Base-by-base conservation (phyloP, 2,888 invertebrate genomes). In the Dasysyrphus albostriatus region DNA sequence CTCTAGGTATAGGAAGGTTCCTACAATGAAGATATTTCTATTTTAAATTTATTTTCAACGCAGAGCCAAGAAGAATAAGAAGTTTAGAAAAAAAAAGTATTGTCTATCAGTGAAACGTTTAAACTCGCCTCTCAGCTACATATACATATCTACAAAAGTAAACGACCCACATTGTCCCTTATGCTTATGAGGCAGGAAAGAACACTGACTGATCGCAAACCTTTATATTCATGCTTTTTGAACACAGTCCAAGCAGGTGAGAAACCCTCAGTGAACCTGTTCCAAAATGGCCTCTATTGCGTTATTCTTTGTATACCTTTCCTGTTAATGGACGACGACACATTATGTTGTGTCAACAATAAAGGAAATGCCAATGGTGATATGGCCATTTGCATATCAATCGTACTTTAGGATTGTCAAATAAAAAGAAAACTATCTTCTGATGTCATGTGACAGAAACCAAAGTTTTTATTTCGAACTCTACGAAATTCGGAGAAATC, bases 81-180 rank as follows among this genome's bases (percentile, higher is more conserved):
- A 58, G 16, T 34, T 54, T 6, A 78, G 24, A 3, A 24, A 56
- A 63, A 12, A 70, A 54, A 65, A 14, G 5, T 69, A 16, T 49
- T 34, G 1, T 44, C 47, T 69, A 58, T 63, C 32, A 81, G 69
- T 56, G 54, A 42, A 73, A 14, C 65, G 65, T 61, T 44, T 75
- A 34, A 54, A 54, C 58, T 70, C 69, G 12, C 19, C 59, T 4
- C 7, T 3, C 47, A 19, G 49, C 49, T 49, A 16, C 47, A 5
- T 44, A 2, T n/a, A 44, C 24, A 24, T 24, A 32, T 32, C 7
- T 16, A 47, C 7, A 47, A 47, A 8, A 8, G 16, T 47, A 47
- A 2, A 47, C 47, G 87, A 87, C 87, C 87, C 87, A 87, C 87
- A 87, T 87, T 87, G 87, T 75, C 82, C 74, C 83, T 83, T 83